Conservation (phyloP, 2,797 vertebrate genomes). For the Phoxinus dragarum region DNA sequence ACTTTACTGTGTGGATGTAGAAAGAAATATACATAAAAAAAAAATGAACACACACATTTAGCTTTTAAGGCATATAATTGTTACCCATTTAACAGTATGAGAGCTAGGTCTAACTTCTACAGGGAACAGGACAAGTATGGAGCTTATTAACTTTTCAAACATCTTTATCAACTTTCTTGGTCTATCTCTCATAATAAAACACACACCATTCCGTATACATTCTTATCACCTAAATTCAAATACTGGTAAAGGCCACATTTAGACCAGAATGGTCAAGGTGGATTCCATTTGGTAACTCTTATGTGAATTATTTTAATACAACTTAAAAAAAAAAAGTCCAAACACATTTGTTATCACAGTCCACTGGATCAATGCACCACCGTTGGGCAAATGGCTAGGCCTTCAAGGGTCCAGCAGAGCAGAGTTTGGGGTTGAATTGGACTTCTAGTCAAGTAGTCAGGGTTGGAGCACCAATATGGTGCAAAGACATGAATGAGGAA, state of each 20-base stretch:
- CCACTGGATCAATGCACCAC: slow-evolving; percentile 22
- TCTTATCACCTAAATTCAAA: slow-evolving; percentile 37
- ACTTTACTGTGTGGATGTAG: not conserved
- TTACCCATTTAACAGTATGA: slow-evolving; percentile 8
- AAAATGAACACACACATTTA: slow-evolving; percentile 12
- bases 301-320: not conserved
- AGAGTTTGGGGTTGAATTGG: slow-evolving; percentile 23
- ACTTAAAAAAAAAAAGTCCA: slow-evolving; percentile 22
- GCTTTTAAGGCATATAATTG: slow-evolving; percentile 33
- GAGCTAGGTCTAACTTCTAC: slow-evolving; percentile 11
- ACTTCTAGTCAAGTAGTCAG: slow-evolving; percentile 23
- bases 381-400: not conserved
- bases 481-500: slow-evolving; percentile 64
- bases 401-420: slow-evolving; percentile 30
- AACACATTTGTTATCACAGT: not conserved
- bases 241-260: slow-evolving; percentile 49
- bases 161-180: slow-evolving; percentile 5
- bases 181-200: slow-evolving; percentile 14
- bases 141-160: slow-evolving; percentile 13
- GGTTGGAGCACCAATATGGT: slow-evolving; percentile 78
- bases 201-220: slow-evolving; percentile 2
- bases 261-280: slow-evolving; percentile 32
- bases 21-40: not conserved
- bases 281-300: slow-evolving; percentile 25
- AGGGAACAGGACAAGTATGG: not conserved